These are phyloP conservation scores for Maniola jurtina DNA, from an alignment of 1,140 invertebrate genomes.

Conservation along the genomic window DNA sequence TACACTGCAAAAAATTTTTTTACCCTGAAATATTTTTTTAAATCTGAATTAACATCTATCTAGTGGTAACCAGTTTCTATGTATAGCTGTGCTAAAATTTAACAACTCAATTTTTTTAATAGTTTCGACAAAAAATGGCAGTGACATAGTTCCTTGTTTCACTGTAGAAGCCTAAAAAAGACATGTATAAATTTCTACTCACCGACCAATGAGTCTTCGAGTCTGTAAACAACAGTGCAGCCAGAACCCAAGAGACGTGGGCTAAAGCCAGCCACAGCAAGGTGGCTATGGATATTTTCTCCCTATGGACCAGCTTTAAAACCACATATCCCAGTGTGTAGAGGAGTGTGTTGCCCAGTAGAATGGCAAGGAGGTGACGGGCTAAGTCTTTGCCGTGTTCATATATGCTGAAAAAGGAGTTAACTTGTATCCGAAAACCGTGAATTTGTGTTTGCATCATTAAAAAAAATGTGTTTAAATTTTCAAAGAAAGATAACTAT, in stretches of 20 bases:
- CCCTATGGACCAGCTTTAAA: constrained; percentile 89
- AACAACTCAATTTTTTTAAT: no score
- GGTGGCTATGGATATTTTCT: constrained; percentile 83
- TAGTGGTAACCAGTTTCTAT: no score
- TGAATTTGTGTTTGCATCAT: no score
- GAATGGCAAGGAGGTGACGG: constrained; percentile 88
- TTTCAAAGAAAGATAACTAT: no score
- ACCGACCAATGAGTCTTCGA: constrained; percentile 90
- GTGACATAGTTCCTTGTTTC: no score
- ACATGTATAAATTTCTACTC: constrained; percentile 46
- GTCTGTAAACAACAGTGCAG: constrained; percentile 87
- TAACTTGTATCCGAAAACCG: background rate
- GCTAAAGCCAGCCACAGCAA: constrained; percentile 84
- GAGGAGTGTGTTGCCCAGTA: constrained; percentile 91
- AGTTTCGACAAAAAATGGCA: no score
- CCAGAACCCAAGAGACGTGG: constrained; percentile 82
- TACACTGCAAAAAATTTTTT: no score
- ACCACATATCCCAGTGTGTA: constrained; percentile 91
- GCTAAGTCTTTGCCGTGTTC: constrained; percentile 88
- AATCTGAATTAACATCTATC: no score
- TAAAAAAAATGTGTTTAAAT: no score
- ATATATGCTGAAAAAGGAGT: constrained; percentile 55
- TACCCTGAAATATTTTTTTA: no score
- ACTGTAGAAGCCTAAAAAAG: no score
- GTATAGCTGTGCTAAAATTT: no score